phyloP scores from a whole-genome alignment of 2,888 invertebrate genomes.

The Plagodis dolabraria region DNA sequence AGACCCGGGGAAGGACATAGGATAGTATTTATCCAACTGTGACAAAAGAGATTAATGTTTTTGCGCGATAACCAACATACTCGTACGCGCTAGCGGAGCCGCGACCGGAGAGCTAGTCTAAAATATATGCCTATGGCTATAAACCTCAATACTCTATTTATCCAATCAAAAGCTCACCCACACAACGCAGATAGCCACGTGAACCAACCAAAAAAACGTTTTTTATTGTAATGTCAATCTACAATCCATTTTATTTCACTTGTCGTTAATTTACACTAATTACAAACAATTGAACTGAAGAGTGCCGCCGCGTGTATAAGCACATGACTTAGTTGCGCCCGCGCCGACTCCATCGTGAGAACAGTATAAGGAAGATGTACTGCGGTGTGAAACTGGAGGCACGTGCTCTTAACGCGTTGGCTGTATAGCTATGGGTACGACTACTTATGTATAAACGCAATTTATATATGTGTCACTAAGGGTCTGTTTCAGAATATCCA shows the following conservation, averaged over 20 bases:
- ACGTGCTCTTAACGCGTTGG: neutral
- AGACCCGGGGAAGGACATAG: no score
- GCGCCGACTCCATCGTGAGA: slow-evolving; percentile 1
- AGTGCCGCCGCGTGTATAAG: slow-evolving; percentile 13
- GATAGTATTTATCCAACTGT: no score
- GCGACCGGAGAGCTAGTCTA: no score
- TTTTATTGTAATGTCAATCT: slow-evolving; percentile 2
- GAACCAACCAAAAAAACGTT: neutral
- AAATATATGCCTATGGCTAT: no score
- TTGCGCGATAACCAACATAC: no score
- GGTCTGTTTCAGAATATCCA: no score
- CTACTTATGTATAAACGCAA: no score
- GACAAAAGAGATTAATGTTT: no score
- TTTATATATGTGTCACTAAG: no score
- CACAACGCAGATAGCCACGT: neutral
- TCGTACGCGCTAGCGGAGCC: no score
- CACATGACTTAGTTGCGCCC: slow-evolving; percentile 9
- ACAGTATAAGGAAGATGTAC: neutral
- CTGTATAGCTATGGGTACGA: no score
- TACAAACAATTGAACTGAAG: slow-evolving; percentile 21
- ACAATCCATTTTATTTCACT: slow-evolving; percentile 10
- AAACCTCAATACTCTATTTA: no score
- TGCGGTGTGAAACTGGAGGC: neutral
- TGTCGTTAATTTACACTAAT: slow-evolving; percentile 21
- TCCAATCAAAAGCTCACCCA: neutral